Base-by-base conservation (phyloP, 2,888 invertebrate species). In the Palloptera scutellata region DNA sequence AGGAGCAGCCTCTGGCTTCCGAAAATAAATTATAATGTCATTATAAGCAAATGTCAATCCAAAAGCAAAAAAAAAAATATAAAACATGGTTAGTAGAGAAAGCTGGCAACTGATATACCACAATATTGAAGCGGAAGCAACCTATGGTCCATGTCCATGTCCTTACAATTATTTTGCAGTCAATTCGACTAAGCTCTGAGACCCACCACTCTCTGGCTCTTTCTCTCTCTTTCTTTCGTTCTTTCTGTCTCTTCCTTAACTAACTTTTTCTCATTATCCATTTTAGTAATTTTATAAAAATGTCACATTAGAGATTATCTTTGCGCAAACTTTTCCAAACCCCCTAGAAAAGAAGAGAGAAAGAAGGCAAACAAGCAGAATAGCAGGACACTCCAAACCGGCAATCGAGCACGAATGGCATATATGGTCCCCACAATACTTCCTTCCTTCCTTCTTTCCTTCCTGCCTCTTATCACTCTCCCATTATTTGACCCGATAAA, bases 1-100 rank as follows among this genome's bases (percentile, higher is more conserved):
- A 52, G 43, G 43, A 20, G 19, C 12, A 42, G 41, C 15, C 61
- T 74, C 80, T 77, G 79, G 76, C 77, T 79, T 79, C 41, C 55
- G 77, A 77, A 81, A 77, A 81, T 79, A 80, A 81, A 81, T 81
- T 81, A 81, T 81, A 81, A 78, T 81, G 81, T 79, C 82, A 82
- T 81, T 81, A 79, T 77, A 74, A 75, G 66, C 76, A 74, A 77
- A 72, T 61, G 53, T 64, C 54, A 19, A 54, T 17, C 19, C 12
- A 12, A 54, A 20, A n/a, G 54, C 12, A 11, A 6, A 13, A 12
- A 30, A 54, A n/a, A 8, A 19, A 11, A 6, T 11, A 15, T 15
- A 19, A 13, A 54, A 9, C n/a, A n/a, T n/a, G n/a, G n/a, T n/a
- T n/a, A n/a, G n/a, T n/a, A n/a, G 20, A 20, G 48, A 5, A 13